These are phyloP conservation scores for Limanda limanda DNA, from an alignment of 2,113 vertebrate genomes.

Conservation along the genomic window DNA sequence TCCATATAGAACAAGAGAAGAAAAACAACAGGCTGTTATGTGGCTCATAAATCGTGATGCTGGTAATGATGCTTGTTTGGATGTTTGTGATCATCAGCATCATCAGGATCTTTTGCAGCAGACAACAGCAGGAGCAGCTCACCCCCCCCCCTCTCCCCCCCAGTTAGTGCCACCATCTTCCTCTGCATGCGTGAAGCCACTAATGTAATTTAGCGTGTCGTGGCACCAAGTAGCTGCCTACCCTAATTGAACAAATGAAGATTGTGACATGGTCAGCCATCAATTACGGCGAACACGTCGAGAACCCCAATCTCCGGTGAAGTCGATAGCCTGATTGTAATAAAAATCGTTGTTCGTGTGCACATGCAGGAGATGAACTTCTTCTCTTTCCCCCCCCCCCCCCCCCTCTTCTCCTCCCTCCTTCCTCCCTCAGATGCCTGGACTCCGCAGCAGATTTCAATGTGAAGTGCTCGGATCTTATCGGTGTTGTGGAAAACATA, in stretches of 20 bases:
- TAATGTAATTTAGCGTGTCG: slow-evolving; percentile 72
- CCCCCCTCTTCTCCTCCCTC: not conserved
- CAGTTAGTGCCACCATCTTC: slow-evolving; percentile 26
- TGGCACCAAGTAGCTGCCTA: slow-evolving; percentile 64
- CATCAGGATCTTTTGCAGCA: not conserved
- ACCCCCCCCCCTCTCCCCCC: not conserved
- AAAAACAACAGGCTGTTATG: not conserved
- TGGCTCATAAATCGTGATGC: not conserved
- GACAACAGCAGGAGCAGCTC: slow-evolving; percentile 37
- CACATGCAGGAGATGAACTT: slow-evolving; percentile 39
- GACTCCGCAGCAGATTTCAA: slow-evolving; percentile 48
- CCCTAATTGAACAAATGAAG: slow-evolving; percentile 79
- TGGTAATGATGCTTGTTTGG: not conserved
- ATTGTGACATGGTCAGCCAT: slow-evolving; percentile 81
- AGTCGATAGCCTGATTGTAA: slow-evolving; percentile 45
- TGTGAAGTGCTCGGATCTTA: slow-evolving; percentile 59
- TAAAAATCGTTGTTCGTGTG: slow-evolving; percentile 57
- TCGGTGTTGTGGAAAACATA: slow-evolving; percentile 28
- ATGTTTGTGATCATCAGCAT: not conserved
- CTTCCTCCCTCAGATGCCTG: slow-evolving; percentile 17
- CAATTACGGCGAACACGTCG: slow-evolving; percentile 69
- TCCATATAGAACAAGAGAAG: not conserved
- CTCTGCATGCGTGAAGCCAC: slow-evolving; percentile 55
- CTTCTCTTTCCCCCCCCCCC: not conserved
- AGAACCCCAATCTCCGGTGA: slow-evolving; percentile 65